Percentiles rank a stretch among this genome's conserved stretches.
phyloP scores from a whole-genome alignment of 2,797 vertebrate genomes.

The Thripadectes ignobilis region DNA sequence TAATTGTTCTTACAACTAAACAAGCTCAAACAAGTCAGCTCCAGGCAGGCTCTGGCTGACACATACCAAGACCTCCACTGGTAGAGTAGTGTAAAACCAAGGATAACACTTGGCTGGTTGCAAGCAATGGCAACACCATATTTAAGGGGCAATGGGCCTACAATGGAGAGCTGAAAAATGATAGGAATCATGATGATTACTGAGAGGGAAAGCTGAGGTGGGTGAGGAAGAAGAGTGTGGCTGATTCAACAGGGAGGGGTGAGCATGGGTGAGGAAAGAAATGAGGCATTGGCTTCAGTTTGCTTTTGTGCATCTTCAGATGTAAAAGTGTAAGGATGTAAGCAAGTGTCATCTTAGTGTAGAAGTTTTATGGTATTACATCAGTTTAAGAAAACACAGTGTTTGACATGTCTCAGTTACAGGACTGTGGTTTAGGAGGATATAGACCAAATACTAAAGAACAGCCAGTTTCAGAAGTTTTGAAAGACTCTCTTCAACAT shows the following conservation, averaged over 20 bases:
- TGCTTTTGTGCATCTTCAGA: background rate
- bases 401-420: background rate
- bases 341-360: background rate
- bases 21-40: background rate
- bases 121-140: background rate
- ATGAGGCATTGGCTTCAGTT: background rate
- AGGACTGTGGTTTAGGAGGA: background rate
- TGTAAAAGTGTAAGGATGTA: background rate
- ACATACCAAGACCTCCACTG: rapidly evolving
- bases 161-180: background rate
- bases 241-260: background rate
- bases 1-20: background rate
- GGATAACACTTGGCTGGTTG: too few species aligned
- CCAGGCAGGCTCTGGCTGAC: background rate
- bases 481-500: background rate
- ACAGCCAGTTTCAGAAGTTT: background rate
- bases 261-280: background rate
- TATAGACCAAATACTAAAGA: background rate
- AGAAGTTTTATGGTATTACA: background rate
- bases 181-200: background rate
- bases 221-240: background rate
- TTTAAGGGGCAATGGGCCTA: background rate
- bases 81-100: background rate
- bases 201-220: background rate
- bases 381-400: background rate